Evolutionary conservation across 1,140 invertebrate species (phyloP), one percentile per base, ranked within the genome.

Genomic region (Bathynomus jamesi): DNA sequence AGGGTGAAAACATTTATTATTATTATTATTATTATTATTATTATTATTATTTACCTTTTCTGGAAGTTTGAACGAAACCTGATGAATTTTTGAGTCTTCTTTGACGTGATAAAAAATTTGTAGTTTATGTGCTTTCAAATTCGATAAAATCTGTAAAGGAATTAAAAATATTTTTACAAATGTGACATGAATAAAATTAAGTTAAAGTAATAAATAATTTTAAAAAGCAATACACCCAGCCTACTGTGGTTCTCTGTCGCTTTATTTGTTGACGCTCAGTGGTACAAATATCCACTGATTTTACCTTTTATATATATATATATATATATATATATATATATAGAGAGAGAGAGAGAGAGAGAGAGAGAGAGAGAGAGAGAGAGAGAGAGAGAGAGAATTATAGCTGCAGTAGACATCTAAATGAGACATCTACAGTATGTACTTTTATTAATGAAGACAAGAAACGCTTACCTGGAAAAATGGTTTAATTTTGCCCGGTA

Each of bases 401-500:
- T n/a, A n/a, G n/a, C n/a, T n/a, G n/a, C n/a, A n/a, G n/a, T n/a
- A n/a, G n/a, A n/a, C n/a, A n/a, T n/a, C n/a, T n/a, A n/a, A n/a
- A n/a, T n/a, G n/a, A n/a, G n/a, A n/a, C n/a, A n/a, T n/a, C n/a
- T n/a, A n/a, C n/a, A n/a, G n/a, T n/a, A n/a, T n/a, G n/a, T n/a
- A n/a, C n/a, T n/a, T n/a, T n/a, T n/a, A n/a, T n/a, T n/a, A n/a
- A n/a, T n/a, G n/a, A n/a, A n/a, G n/a, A n/a, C n/a, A 29, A 29
- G 27, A 69, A 24, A 5, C 17, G 8, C 72, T 74, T 4, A 78
- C 61, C 69, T 83, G 82, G 71, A 84, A 82, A 81, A 82, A 84
- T 8, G 83, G 83, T 7, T 81, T 83, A 29, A 84, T 73, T 72
- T 82, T 79, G 8, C 83, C 83, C 1, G 83, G 83, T 1, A 82